phyloP scores from a whole-genome alignment of 2,888 invertebrate species.

The Malacosoma neustria region DNA sequence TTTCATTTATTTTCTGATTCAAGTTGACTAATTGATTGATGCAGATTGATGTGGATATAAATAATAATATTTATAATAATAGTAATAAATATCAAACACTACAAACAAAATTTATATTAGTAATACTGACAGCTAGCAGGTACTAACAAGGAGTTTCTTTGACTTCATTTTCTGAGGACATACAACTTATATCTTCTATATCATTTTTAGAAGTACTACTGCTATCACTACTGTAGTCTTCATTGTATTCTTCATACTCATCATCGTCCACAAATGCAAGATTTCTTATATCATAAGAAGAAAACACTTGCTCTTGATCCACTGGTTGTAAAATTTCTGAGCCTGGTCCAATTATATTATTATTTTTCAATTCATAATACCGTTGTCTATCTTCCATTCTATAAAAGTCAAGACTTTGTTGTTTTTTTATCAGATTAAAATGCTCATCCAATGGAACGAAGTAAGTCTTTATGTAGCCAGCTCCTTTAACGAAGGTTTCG shows the following conservation, averaged over 20 bases:
- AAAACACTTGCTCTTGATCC: constrained; percentile 22
- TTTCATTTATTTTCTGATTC: no score
- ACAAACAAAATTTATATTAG: no score
- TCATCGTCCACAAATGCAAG: constrained; percentile 22
- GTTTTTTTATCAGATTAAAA: constrained; percentile 63
- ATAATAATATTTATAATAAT: no score
- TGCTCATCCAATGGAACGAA: constrained; percentile 80
- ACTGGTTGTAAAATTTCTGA: constrained; percentile 7
- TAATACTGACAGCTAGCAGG: no score
- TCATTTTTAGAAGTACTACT: constrained; percentile 20
- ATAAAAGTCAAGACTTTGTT: constrained; percentile 38
- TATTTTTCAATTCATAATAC: constrained; percentile 31
- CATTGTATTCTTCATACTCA: constrained; percentile 5
- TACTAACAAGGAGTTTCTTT: constrained; percentile 45
- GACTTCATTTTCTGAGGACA: constrained; percentile 30
- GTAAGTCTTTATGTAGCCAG: constrained; percentile 80
- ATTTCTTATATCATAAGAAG: constrained; percentile 24
- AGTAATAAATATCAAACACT: no score
- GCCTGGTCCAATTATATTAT: constrained; percentile 22
- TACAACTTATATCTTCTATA: constrained; percentile 19
- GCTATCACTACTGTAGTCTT: constrained; percentile 6
- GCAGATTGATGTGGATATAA: no score
- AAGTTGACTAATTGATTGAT: no score
- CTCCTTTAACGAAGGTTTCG: constrained; percentile 82
- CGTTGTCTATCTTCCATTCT: constrained; percentile 31